Conservation (phyloP, 2,113 vertebrate genomes). For the Strix uralensis region DNA sequence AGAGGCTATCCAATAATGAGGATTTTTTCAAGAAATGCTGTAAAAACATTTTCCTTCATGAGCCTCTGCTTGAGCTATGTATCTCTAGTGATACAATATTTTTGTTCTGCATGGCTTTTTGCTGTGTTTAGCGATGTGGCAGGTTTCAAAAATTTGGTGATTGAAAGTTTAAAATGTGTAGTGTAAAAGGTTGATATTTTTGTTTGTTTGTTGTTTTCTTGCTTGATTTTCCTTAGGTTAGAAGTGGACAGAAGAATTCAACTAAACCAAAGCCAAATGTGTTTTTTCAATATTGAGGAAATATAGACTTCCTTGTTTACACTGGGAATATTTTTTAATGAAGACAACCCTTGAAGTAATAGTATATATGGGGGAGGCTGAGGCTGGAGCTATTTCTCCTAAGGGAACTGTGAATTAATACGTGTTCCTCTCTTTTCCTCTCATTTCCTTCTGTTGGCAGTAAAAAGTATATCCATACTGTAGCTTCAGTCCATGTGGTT, state of each 20-base stretch:
- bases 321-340: slow-evolving; percentile 29
- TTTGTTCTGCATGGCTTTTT: background rate
- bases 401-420: slow-evolving; percentile 12
- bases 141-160: background rate
- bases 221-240: background rate
- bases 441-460: background rate
- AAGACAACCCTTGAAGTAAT: background rate
- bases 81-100: background rate
- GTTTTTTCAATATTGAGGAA: background rate
- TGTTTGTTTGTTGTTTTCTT: background rate
- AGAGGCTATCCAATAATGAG: background rate
- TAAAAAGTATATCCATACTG: background rate
- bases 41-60: background rate
- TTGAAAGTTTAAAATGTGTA: background rate
- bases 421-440: background rate
- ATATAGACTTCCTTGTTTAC: slow-evolving; percentile 20
- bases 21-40: background rate
- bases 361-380: background rate
- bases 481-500: background rate
- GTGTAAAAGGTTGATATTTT: background rate
- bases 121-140: background rate
- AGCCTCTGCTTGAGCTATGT: background rate
- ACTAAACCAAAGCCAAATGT: background rate
- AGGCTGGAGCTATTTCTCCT: slow-evolving; percentile 19
- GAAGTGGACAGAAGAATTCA: background rate